Conservation (phyloP, 2,113 vertebrate species). For the Hydrolagus affinis region DNA sequence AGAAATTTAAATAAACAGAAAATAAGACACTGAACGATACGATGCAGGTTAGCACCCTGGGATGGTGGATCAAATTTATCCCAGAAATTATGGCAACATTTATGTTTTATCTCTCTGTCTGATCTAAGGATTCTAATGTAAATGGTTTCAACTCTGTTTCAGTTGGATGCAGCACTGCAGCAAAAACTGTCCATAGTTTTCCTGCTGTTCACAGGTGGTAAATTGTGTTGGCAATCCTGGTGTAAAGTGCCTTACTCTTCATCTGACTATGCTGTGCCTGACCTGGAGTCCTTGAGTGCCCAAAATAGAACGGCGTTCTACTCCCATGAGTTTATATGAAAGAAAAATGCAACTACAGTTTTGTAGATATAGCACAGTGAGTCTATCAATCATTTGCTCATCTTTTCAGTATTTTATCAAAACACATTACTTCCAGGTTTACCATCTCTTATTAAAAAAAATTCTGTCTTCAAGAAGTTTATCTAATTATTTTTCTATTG, state of each 20-base stretch:
- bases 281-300: not conserved
- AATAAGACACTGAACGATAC: not conserved
- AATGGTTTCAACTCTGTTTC: not conserved
- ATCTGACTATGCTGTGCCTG: not conserved
- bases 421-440: no score
- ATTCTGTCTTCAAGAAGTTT: slow-evolving; percentile 35
- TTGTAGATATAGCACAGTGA: no score
- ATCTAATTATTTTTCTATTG: not conserved
- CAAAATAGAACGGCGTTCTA: no score
- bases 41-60: not conserved
- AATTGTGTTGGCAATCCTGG: not conserved
- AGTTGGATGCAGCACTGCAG: not conserved
- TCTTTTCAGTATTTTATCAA: no score
- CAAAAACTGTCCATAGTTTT: not conserved
- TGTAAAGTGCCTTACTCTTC: not conserved
- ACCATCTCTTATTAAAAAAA: slow-evolving; percentile 47
- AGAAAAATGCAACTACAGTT: no score
- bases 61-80: not conserved
- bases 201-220: no score
- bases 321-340: no score
- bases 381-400: no score
- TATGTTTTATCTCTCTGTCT: not conserved
- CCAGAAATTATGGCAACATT: no score
- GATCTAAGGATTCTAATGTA: not conserved
- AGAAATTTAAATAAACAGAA: not conserved